phyloP scores from a whole-genome alignment of 2,888 invertebrate species.

The Nephrotoma guestfalica region DNA sequence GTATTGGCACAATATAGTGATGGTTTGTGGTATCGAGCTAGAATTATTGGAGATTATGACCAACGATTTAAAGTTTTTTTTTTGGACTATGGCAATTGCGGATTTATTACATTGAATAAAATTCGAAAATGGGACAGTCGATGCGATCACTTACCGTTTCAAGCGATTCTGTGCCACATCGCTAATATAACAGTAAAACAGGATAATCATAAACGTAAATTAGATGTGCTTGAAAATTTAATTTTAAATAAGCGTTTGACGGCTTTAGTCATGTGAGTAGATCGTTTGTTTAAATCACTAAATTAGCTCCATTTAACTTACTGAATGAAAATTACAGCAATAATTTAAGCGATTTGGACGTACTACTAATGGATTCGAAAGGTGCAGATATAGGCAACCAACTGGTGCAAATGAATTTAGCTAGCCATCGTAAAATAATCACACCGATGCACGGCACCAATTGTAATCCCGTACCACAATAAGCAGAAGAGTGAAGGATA shows the following conservation, averaged over 20 bases:
- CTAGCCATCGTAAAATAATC: neutral
- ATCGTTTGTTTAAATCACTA: neutral
- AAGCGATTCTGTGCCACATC: conserved; percentile 21
- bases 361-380: neutral
- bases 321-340: neutral
- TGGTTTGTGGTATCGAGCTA: conserved; percentile 26
- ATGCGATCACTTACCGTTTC: conserved; percentile 20
- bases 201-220: neutral
- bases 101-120: conserved; percentile 17
- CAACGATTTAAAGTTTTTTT: conserved; percentile 19
- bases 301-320: neutral
- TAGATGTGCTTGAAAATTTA: neutral
- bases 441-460: neutral
- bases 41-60: conserved; percentile 15
- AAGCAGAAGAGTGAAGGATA: neutral
- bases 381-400: neutral
- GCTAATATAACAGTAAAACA: neutral
- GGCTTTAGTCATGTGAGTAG: neutral
- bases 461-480: neutral
- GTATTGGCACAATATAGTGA: conserved; percentile 23
- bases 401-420: neutral
- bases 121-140: conserved; percentile 19
- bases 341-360: neutral
- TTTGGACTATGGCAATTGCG: conserved; percentile 27
- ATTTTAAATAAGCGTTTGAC: conserved; percentile 2